Evolutionary conservation across 2,888 invertebrate genomes (phyloP).

Genomic region (Limnephilus lunatus): DNA sequence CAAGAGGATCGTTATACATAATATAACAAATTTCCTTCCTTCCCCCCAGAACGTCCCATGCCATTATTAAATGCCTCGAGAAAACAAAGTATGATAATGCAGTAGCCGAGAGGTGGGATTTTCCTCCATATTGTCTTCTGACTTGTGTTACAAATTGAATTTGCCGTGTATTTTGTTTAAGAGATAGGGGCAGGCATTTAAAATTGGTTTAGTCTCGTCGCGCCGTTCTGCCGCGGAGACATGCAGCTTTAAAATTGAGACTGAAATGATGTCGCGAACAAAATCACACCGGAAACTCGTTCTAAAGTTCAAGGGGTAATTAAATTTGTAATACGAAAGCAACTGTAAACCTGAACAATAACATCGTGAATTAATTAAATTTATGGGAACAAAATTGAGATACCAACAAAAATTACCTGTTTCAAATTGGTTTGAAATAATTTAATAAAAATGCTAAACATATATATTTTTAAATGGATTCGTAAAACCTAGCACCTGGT

Average conservation of each 20-base stretch:
- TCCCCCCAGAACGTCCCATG: not conserved
- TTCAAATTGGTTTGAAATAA: not conserved
- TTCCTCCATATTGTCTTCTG: conserved; percentile 37
- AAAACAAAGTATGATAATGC: conserved; percentile 14
- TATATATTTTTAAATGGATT: too few relatives aligned
- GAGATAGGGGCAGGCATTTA: conserved; percentile 30
- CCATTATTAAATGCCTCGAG: not conserved
- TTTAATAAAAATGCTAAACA: too few relatives aligned
- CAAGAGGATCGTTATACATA: not conserved
- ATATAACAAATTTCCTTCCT: not conserved
- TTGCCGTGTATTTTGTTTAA: conserved; percentile 32
- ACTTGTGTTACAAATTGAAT: conserved; percentile 42
- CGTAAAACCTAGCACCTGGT: too few relatives aligned
- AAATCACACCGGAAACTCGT: conserved; percentile 4
- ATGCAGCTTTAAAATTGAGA: conserved; percentile 18
- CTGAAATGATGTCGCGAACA: conserved; percentile 22
- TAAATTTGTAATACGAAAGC: not conserved
- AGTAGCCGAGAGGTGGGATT: conserved; percentile 31
- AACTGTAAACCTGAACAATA: not conserved
- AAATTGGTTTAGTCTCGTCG: conserved; percentile 22
- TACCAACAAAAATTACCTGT: not conserved
- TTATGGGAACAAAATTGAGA: not conserved
- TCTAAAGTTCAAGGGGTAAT: not conserved
- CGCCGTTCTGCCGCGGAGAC: conserved; percentile 2
- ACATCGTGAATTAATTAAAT: not conserved